Base-by-base conservation (phyloP, 2,113 vertebrate genomes). In the Sminthopsis crassicaudata region DNA sequence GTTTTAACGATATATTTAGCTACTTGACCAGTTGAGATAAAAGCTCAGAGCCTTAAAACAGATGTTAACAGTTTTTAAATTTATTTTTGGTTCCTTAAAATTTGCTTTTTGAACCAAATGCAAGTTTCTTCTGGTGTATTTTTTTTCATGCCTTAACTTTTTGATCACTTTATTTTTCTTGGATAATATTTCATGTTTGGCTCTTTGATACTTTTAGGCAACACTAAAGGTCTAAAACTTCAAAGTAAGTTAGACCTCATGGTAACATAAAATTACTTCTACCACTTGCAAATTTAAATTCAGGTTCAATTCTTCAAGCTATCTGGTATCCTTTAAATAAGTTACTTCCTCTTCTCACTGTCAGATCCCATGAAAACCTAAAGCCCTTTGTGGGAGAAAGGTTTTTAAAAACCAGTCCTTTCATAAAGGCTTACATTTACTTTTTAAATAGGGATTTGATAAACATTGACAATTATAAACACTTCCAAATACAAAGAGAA, bases 131-230 rank as follows among this genome's bases (percentile, higher is more conserved):
- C 89, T 96, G 94, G 90, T 76, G 36, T 96, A 96, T 97, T 97
- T 97, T 96, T 94, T 97, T 97, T 97, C 96, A 95, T 96, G 96
- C 90, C 92, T 94, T 94, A 46, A 90, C 84, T 97, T 92, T 97
- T 98, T 97, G 97, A 98, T 98, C 96, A 96, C 97, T 97, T 98
- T 97, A 96, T 97, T 96, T 96, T 97, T 98, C 95, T 92, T 98
- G 96, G 96, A 91, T 97, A 96, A 97, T 90, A 88, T 96, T 96
- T 97, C 95, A 97, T 55, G 93, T 95, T 96, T 94, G 96, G 55
- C 92, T 96, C 93, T 97, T 96, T 96, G 93, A 96, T 93, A 97
- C 54, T 93, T 95, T 96, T 90, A 94, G 96, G 48, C 94, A 89
- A 95, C 76, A n/a, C 90, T 96, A 92, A 95, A 57, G 84, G 36